phyloP scores from a whole-genome alignment of 2,888 invertebrate species.

The Dusona sp. region DNA sequence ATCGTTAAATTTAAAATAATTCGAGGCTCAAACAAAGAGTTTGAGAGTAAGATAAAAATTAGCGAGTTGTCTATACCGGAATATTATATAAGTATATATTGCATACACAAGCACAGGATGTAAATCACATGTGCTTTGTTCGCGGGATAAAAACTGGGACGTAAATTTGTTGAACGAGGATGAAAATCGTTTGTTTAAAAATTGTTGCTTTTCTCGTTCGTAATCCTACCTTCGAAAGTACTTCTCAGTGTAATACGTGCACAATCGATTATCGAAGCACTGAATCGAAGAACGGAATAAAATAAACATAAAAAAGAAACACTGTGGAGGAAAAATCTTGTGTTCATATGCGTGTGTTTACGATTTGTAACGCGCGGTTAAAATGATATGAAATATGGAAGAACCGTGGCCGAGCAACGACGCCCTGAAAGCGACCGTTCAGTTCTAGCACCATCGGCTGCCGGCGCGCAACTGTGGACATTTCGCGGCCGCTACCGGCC shows the following conservation, averaged over 20 bases:
- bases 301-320: constrained; percentile 27
- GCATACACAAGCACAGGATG: neutral
- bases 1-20: neutral
- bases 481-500: constrained; percentile 82
- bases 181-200: constrained; percentile 7
- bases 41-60: neutral
- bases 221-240: constrained; percentile 56
- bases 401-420: constrained; percentile 48
- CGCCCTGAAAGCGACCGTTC: constrained; percentile 22
- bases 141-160: neutral
- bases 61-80: neutral
- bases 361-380: constrained; percentile 20
- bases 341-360: constrained; percentile 41
- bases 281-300: constrained; percentile 16
- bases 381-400: constrained; percentile 35
- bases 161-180: neutral
- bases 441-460: constrained; percentile 78
- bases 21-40: neutral
- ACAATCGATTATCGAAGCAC: constrained; percentile 41
- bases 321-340: neutral
- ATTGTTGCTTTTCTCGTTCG: neutral
- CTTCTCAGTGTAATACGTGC: constrained; percentile 9
- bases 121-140: neutral
- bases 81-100: neutral
- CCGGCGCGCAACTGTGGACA: constrained; percentile 84